These are phyloP conservation scores for Toxotes lorentzi DNA, from an alignment of 2,797 vertebrate species.

Conservation along the genomic window DNA sequence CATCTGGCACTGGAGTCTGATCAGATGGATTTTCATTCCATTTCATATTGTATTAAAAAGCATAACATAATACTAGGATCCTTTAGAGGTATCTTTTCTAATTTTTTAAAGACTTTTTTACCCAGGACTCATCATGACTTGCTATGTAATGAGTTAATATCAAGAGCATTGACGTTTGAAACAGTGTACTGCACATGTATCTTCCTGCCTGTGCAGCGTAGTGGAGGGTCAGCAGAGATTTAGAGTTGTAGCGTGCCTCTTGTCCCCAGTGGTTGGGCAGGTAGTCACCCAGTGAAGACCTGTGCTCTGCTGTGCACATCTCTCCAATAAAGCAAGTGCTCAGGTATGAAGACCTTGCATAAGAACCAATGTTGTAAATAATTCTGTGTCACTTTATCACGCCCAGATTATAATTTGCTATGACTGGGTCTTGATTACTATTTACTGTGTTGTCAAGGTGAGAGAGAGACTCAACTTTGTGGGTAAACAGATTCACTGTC, in stretches of 20 bases:
- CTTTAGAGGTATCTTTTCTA: slow-evolving; percentile 17
- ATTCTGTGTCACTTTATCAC: slow-evolving; percentile 60
- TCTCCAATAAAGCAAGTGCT: slow-evolving; percentile 46
- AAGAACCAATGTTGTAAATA: slow-evolving; percentile 53
- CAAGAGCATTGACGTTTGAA: slow-evolving; percentile 25
- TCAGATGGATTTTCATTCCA: slow-evolving; percentile 57
- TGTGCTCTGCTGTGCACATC: slow-evolving; percentile 22
- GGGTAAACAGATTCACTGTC: slow-evolving; percentile 67
- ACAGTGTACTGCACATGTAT: not conserved
- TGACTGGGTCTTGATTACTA: slow-evolving; percentile 68
- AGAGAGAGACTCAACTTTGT: slow-evolving; percentile 58
- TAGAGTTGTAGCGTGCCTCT: slow-evolving; percentile 23
- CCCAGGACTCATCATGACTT: slow-evolving; percentile 22
- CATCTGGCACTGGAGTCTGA: slow-evolving; percentile 51
- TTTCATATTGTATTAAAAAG: slow-evolving; percentile 55
- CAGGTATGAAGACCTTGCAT: slow-evolving; percentile 45
- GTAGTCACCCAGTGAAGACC: slow-evolving; percentile 24
- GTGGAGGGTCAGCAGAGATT: slow-evolving; percentile 40
- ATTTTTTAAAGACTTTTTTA: slow-evolving; percentile 30
- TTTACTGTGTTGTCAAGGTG: slow-evolving; percentile 73
- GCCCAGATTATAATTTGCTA: slow-evolving; percentile 65
- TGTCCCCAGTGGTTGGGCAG: slow-evolving; percentile 31
- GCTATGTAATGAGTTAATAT: slow-evolving; percentile 32
- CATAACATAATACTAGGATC: slow-evolving; percentile 33
- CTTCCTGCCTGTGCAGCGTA: slow-evolving; percentile 18